Base-by-base conservation (phyloP, 2,113 vertebrate genomes). In the Pedetes capensis region DNA sequence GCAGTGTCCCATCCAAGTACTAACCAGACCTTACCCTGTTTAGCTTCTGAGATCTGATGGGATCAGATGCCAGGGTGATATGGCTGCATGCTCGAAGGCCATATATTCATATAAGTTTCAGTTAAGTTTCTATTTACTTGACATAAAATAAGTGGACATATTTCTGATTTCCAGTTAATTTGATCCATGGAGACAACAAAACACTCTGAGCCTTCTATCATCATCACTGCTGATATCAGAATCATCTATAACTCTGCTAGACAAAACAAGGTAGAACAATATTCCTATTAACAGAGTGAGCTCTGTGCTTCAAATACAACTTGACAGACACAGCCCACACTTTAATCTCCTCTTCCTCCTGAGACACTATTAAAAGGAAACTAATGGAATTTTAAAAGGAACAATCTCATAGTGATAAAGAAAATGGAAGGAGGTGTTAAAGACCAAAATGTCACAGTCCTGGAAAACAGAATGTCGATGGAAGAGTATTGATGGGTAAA, bases 161-260 rank as follows among this genome's bases (percentile, higher is more conserved):
- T 55, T 92, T 97, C 57, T 93, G 9, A 82, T 81, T 95, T 94
- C 76, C n/a, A 85, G n/a, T 89, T 93, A 92, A 84, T 91, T 81
- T 89, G 66, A 93, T 85, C 55, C 63, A 79, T 55, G 23, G 57
- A 87, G 89, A 85, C 66, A 84, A 64, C 25, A 78, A 78, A 92
- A 57, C 66, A 85, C 6, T 90, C 71, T 80, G 79, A 93, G 71
- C 42, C 53, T 29, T 72, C 55, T 61, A 47, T 80, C 42, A 25
- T 51, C 72, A 32, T 68, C 74, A 57, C 68, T 95, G 14, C 55
- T 79, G 29, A 55, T 90, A 51, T 47, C 63, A 78, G 85, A 92
- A 63, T 96, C 74, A 68, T 61, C 61, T 63, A 13, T 90, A 64
- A 64, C 39, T 37, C 34, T 32, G 47, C 81, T 42, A 63, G 63